Evolutionary conservation across 2,888 invertebrate genomes (phyloP), one percentile per base, ranked within the genome.

Genomic region (Limnephilus auricula): DNA sequence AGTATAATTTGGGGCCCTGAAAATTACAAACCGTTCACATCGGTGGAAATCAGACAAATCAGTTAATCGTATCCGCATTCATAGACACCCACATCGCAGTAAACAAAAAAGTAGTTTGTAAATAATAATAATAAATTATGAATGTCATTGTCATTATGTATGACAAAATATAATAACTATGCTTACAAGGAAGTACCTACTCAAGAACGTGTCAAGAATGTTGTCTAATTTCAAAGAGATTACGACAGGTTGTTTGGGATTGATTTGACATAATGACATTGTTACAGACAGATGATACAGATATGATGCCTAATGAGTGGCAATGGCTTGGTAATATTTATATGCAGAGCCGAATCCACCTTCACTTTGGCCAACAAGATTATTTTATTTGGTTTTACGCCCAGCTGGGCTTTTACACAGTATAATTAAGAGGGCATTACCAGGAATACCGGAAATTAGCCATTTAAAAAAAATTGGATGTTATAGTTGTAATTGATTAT

Each of bases 51-150:
- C 45, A 37, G 30, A 13, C n/a, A 25, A 85, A 40, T 85, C 40
- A 18, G 40, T 85, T 6, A 13, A n/a, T 31, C 34, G 45, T n/a
- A 40, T 85, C 85, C 85, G 85, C 85, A 85, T 85, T 85, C 40
- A 40, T 50, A 45, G 37, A 37, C 85, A 30, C 85, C 85, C 85
- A 85, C 85, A 45, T 30, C 2, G 37, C 18, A 82, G 31, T 15
- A 82, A 82, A 37, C 65, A 65, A 25, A n/a, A 65, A 65, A 9
- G n/a, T n/a, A 65, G 65, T 65, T 6, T 6, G 65, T 65, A 65
- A 65, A 82, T 30, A 32, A 1, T 31, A 31, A 82, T 82, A 82
- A 40, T 40, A 40, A 40, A 34, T 82, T 82, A 32, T 82, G 82
- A 34, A 82, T 82, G 37, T 32, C 25, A 32, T 34, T 10, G 79